These are phyloP conservation scores for Malurus leucopterus DNA, from an alignment of 2,797 vertebrate species.

Conservation along the genomic window DNA sequence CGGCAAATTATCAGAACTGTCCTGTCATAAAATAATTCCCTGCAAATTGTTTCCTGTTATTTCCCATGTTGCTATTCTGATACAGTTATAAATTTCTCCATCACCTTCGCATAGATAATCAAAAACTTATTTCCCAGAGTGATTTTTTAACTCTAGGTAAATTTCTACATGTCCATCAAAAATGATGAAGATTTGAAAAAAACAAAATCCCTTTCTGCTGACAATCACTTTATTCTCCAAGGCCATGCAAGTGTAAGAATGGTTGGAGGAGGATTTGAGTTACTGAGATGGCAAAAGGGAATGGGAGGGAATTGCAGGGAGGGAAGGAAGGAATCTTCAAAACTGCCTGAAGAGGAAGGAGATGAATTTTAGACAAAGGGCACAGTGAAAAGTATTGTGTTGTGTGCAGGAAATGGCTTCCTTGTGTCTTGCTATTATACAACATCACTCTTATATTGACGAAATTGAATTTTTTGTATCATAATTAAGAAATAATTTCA, in stretches of 20 bases:
- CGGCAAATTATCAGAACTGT: background rate
- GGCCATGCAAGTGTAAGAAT: background rate
- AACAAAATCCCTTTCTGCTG: background rate
- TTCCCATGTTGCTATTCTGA: background rate
- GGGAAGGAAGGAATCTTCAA: background rate
- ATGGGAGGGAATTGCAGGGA: background rate
- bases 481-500: background rate
- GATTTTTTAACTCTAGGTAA: background rate
- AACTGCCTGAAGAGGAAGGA: background rate
- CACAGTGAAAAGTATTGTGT: background rate
- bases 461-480: background rate
- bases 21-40: background rate
- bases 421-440: background rate
- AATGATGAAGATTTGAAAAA: background rate
- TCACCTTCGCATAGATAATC: background rate
- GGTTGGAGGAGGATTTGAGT: background rate
- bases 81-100: background rate
- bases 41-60: background rate
- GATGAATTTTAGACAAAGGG: background rate
- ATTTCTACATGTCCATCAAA: background rate
- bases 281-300: background rate
- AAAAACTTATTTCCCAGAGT: background rate
- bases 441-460: background rate
- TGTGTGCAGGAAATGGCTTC: background rate
- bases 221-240: background rate